Base-by-base conservation (phyloP, 2,797 vertebrate genomes). In the Microcaecilia unicolor region DNA sequence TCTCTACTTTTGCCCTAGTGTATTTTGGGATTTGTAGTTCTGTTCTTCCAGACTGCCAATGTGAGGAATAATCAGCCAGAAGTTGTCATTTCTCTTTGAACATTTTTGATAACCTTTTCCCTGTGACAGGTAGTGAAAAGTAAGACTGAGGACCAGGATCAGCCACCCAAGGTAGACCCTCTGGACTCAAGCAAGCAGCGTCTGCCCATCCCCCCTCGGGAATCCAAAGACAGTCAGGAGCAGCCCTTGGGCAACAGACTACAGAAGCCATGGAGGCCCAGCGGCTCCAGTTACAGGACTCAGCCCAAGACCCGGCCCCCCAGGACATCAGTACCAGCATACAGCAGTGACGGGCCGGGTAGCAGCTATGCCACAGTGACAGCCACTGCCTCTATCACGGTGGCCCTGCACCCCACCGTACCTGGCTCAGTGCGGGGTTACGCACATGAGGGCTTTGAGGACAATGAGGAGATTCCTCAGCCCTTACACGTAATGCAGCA, bases 321-420 rank as follows among this genome's bases (percentile, higher is more conserved):
- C 67, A 88, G 83, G 40, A 70, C 86, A 78, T 79, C 81, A 64
- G 71, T 76, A 57, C 72, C 75, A 3, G 38, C 61, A 48, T 84
- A 81, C 48, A 61, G 51, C 45, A 50, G 77, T 42, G 69, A 76
- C 48, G 68, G 64, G 31, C 67, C 75, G 1, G 66, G 63, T 1
- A 73, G 76, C 62, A 68, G 80, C 41, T 92, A 93, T 28, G 75
- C 91, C 69, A 90, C 85, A 4, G 91, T 99, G 44, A 94, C 87
- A 0, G 89, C 91, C 60, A 97, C 94, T 0, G 87, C 95, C 9
- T 99, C 93, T 0, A 92, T 98, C 76, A 99, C 91, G 0, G 89
- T 98, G 47, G 88, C 93, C 4, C 79, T 98, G 56, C 91, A 90
- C 55, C 88, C 93, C 3, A 83, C 72, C 2, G 70, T 98, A 60